Conservation (phyloP, 2,797 vertebrate species). For the Takifugu rubripes region DNA sequence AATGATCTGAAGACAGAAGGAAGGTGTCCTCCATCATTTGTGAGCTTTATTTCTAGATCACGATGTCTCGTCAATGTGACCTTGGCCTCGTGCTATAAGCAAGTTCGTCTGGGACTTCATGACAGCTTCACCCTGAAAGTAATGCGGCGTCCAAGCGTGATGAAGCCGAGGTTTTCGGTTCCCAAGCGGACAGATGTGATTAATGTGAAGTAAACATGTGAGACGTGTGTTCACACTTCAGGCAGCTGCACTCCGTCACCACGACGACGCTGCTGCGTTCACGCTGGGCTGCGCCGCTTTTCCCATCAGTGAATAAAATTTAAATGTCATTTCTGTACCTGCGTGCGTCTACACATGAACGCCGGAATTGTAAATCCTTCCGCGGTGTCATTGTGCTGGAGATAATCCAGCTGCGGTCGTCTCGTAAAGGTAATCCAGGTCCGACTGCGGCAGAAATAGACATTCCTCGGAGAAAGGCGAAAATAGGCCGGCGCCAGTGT, state of each 20-base stretch:
- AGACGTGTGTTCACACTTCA: neutral
- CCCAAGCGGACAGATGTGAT: neutral
- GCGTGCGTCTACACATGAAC: neutral
- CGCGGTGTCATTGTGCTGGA: neutral
- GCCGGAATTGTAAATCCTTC: conserved; percentile 5
- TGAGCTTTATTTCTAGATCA: too few species aligned
- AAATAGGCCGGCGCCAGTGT: conserved; percentile 29
- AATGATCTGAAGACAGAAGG: too few species aligned
- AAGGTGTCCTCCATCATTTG: too few species aligned
- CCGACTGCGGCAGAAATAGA: conserved; percentile 24
- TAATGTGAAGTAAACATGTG: conserved; percentile 16
- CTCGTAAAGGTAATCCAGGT: conserved; percentile 25
- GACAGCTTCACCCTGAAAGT: too few species aligned
- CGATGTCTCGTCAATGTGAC: too few species aligned
- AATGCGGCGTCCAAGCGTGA: too few species aligned
- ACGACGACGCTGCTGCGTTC: too few species aligned
- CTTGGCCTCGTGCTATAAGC: too few species aligned
- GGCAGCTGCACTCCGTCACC: too few species aligned
- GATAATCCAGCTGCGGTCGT: conserved; percentile 7
- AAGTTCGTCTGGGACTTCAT: too few species aligned
- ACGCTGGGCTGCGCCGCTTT: neutral
- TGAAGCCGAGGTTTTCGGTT: too few species aligned
- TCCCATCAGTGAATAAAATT: neutral
- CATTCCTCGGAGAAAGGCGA: conserved; percentile 15
- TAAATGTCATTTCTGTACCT: conserved; percentile 10